Evolutionary conservation across 2,797 vertebrate species (phyloP).

Genomic region (Acanthurus leucopareius): DNA sequence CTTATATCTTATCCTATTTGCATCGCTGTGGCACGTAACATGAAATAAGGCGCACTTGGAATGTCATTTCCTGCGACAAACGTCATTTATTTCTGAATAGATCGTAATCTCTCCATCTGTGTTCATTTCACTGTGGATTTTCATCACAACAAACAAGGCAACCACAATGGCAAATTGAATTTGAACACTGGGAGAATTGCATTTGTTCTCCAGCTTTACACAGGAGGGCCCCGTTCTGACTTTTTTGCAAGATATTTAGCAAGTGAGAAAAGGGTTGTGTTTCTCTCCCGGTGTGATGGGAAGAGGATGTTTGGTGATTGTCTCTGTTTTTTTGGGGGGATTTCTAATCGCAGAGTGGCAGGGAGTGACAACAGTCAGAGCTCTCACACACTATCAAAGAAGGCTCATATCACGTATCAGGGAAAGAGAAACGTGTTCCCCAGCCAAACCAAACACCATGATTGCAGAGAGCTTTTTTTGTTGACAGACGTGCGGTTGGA

Average conservation of each 20-base stretch:
- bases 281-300: conserved; percentile 10
- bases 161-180: conserved; percentile 48
- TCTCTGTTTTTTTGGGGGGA: conserved; percentile 16
- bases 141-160: conserved; percentile 43
- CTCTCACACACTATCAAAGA: conserved; percentile 43
- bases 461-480: background rate
- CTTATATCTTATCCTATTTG: conserved; percentile 21
- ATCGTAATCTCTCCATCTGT: conserved; percentile 51
- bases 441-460: conserved; percentile 50
- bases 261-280: background rate
- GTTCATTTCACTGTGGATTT: conserved; percentile 55
- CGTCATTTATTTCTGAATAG: conserved; percentile 41
- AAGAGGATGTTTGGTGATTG: conserved; percentile 42
- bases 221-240: background rate
- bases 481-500: background rate
- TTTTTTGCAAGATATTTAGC: background rate
- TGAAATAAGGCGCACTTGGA: conserved; percentile 18
- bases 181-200: conserved; percentile 28
- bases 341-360: conserved; percentile 37
- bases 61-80: conserved; percentile 61
- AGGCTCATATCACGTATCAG: conserved; percentile 36
- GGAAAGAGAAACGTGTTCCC: conserved; percentile 39
- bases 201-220: conserved; percentile 28
- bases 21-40: background rate
- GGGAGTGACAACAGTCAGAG: conserved; percentile 25